Evolutionary conservation across 2,888 invertebrate genomes (phyloP), one percentile per base, ranked within the genome.

Genomic region (Epinotia bilunana): DNA sequence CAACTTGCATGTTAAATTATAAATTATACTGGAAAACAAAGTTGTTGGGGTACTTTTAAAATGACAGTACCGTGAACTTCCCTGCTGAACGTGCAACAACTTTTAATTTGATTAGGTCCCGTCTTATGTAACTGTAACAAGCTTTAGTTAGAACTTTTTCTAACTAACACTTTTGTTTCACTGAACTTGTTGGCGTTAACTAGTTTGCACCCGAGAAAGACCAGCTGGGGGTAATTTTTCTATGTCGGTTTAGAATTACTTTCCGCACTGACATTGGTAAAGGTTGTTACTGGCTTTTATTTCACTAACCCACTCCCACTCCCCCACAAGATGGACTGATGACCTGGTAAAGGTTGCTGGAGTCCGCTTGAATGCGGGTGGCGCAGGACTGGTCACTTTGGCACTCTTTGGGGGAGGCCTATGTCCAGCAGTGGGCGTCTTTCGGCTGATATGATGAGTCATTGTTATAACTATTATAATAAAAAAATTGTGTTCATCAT

Each of bases 91-190:
- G 72, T 71, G 65, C 46, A 57, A 79, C 74, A 87, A 88, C 82
- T 88, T 88, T 88, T 88, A 87, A 88, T 88, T 88, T 87, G 87
- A 86, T 88, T 88, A 87, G 87, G 86, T 87, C 79, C 78, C 84
- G 80, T 80, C 77, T 82, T 84, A 81, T 82, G 78, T 83, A 84
- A 81, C 84, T 83, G 80, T 83, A 83, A 85, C 83, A 81, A 84
- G 81, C 80, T 80, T 81, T 83, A 81, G 82, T 79, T 79, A 73
- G 61, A 82, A 83, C 79, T 83, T 84, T 84, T 84, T 84, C 80
- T 80, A 79, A 76, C 73, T 78, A 80, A 78, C 80, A 81, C 80
- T 79, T 79, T 75, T 72, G 75, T 75, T 75, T 62, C 71, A 67
- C 43, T 75, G 75, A 75, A 62, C 71, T 72, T 62, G 79, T 83